These are phyloP conservation scores for Pachypanchax playfairii DNA, from an alignment of 2,113 vertebrate species.

Conservation along the genomic window DNA sequence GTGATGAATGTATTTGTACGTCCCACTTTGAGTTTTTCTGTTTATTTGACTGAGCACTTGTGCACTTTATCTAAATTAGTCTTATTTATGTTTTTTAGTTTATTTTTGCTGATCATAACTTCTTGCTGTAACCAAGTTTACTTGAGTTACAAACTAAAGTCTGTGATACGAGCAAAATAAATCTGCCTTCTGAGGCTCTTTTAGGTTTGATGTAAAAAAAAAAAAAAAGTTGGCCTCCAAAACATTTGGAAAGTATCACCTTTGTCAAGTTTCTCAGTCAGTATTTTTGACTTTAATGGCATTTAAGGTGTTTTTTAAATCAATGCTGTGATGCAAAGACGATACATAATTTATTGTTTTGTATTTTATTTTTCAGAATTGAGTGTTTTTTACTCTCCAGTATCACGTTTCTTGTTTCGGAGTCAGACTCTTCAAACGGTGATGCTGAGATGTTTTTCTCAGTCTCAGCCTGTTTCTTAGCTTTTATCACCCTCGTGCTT, in stretches of 20 bases:
- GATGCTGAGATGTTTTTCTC: constrained; percentile 48
- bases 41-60: constrained; percentile 74
- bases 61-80: constrained; percentile 78
- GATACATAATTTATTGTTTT: constrained; percentile 9
- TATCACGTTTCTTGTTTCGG: constrained; percentile 29
- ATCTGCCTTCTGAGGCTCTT: constrained; percentile 62
- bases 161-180: constrained; percentile 66
- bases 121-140: constrained; percentile 49
- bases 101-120: constrained; percentile 36
- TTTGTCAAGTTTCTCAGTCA: constrained; percentile 28
- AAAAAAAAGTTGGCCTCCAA: constrained; percentile 52
- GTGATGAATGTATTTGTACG: constrained; percentile 53
- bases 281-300: constrained; percentile 31
- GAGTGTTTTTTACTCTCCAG: constrained; percentile 10
- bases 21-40: constrained; percentile 38
- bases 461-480: constrained; percentile 45
- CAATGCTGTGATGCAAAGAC: constrained; percentile 23
- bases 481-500: constrained; percentile 72
- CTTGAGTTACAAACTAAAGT: constrained; percentile 39
- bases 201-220: constrained; percentile 57
- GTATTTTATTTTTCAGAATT: constrained; percentile 23
- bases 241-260: constrained; percentile 4
- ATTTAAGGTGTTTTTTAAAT: constrained; percentile 7
- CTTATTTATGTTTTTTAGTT: constrained; percentile 34
- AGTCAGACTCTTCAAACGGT: constrained; percentile 59